A percentile compares a stretch with the other conserved stretches of the same genome.
Evolutionary conservation across 2,113 vertebrate species (phyloP).

Genomic region (Cinclus mexicanus): DNA sequence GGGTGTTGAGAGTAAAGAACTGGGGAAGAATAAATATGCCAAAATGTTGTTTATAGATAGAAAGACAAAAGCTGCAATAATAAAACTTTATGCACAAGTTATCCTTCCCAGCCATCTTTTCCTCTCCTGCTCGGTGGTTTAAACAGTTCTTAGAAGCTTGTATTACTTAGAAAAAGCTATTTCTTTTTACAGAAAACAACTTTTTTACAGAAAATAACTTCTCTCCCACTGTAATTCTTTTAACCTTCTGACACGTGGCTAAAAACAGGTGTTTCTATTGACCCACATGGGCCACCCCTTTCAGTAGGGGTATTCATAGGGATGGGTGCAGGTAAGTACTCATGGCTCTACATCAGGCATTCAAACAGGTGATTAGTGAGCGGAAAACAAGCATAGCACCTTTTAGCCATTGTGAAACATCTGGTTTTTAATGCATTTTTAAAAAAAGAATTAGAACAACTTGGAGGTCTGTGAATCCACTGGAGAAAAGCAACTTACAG

Average conservation of each 20-base stretch:
- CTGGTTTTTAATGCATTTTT: not conserved
- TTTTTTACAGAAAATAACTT: not conserved
- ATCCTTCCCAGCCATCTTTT: not conserved
- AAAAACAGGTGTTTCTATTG: not conserved
- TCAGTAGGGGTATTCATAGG: not conserved
- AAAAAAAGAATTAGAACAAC: not conserved
- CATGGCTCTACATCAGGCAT: not conserved
- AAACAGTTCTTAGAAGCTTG: not conserved
- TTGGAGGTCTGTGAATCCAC: not conserved
- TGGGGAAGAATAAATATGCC: not conserved
- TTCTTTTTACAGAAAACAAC: not conserved
- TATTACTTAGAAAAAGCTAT: not conserved
- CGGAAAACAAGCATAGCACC: not conserved
- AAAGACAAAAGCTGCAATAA: not conserved
- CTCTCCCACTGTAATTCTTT: not conserved
- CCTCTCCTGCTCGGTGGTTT: not conserved
- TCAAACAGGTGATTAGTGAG: not conserved
- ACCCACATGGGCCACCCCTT: not conserved
- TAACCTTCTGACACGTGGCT: not conserved
- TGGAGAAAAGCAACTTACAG: not conserved
- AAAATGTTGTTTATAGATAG: not conserved
- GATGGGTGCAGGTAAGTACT: not conserved
- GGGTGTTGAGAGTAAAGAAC: not conserved
- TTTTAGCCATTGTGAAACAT: not conserved
- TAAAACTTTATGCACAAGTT: not conserved